Percentiles rank a stretch among this genome's conserved stretches.
phyloP scores from a whole-genome alignment of 2,797 vertebrate genomes.

The Pantherophis alleghaniensis region DNA sequence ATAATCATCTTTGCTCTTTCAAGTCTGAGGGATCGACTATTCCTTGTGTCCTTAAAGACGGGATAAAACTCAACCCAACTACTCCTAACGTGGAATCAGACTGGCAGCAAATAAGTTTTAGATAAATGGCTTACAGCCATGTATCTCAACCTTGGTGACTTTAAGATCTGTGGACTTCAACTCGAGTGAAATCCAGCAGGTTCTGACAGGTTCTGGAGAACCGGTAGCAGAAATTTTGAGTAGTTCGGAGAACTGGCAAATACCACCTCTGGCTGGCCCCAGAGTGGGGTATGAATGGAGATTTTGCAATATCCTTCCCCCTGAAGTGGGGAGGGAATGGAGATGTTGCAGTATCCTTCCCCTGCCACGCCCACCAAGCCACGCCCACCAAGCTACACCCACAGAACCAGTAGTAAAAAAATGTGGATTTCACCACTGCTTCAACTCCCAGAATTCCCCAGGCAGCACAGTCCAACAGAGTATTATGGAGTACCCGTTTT shows the following conservation, averaged over 20 bases:
- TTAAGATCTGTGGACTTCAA: not conserved
- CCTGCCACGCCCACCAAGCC: too few relatives aligned
- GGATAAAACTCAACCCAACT: not conserved
- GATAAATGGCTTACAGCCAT: not conserved
- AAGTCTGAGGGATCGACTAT: not conserved
- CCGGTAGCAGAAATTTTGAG: too few relatives aligned
- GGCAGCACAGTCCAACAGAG: not conserved
- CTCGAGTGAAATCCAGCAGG: not conserved
- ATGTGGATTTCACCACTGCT: not conserved
- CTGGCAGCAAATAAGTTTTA: not conserved
- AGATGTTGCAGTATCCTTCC: too few relatives aligned
- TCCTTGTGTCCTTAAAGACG: not conserved
- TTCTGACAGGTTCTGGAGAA: too few relatives aligned
- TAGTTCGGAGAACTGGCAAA: too few relatives aligned
- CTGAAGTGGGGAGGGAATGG: too few relatives aligned
- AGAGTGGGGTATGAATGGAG: too few relatives aligned
- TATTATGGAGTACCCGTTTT: not conserved
- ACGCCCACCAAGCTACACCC: too few relatives aligned
- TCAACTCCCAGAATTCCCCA: not conserved
- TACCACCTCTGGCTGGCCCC: too few relatives aligned
- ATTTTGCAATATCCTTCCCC: too few relatives aligned
- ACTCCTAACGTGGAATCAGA: not conserved
- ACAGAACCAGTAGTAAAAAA: too few relatives aligned
- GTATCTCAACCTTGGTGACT: not conserved
- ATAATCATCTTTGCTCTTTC: not conserved